Evolutionary conservation across 2,113 vertebrate genomes (phyloP).

Genomic region (Pycnonotus jocosus): DNA sequence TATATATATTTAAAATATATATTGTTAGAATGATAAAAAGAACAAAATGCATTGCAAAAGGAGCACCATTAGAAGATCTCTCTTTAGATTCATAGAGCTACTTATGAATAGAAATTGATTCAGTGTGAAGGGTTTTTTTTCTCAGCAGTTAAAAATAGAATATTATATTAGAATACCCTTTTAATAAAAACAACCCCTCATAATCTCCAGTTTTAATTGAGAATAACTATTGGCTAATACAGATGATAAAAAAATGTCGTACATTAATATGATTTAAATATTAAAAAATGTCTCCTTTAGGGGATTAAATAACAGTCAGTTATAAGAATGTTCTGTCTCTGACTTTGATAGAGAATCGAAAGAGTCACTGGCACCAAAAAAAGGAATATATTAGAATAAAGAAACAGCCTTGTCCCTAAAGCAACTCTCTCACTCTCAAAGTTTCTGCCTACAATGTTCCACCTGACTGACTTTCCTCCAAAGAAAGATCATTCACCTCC

Average conservation of each 20-base stretch:
- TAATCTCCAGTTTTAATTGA: not conserved
- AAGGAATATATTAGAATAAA: slow-evolving; percentile 23
- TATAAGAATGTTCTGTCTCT: not conserved
- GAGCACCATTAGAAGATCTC: not conserved
- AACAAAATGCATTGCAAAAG: not conserved
- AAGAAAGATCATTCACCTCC: not conserved
- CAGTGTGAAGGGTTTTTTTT: not conserved
- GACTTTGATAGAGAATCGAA: slow-evolving; percentile 11
- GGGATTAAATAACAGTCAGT: slow-evolving; percentile 28
- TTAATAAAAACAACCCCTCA: not conserved
- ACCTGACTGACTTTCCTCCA: not conserved
- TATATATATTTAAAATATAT: no score
- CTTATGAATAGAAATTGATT: not conserved
- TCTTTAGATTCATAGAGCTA: not conserved
- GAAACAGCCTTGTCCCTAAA: slow-evolving; percentile 24
- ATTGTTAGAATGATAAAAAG: not conserved
- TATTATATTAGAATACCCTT: not conserved
- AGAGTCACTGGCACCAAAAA: not conserved
- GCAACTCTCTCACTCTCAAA: not conserved
- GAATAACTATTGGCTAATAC: not conserved
- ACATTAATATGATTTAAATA: slow-evolving; percentile 34
- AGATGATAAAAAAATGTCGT: not conserved
- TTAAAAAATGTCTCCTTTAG: not conserved
- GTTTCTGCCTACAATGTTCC: slow-evolving; percentile 11
- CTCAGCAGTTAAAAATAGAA: not conserved